Percentiles rank a stretch among this genome's conserved stretches.
Conservation (phyloP, 2,113 vertebrate species). For the Sphyrna mokarran region DNA sequence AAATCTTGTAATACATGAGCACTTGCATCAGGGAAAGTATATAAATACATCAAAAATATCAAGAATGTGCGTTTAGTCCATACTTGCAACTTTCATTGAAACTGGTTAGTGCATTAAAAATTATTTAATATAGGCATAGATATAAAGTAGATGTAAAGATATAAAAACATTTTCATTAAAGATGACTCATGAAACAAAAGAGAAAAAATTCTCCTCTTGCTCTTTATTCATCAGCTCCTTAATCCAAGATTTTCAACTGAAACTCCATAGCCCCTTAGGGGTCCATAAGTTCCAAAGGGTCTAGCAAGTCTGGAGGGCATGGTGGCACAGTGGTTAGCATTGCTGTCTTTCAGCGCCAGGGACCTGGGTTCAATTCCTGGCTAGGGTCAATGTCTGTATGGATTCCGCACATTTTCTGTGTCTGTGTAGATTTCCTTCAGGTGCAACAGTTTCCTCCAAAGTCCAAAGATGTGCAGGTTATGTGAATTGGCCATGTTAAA, state of each 20-base stretch:
- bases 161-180: slow-evolving; percentile 51
- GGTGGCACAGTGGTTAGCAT: too few species aligned
- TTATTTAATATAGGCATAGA: slow-evolving; percentile 59
- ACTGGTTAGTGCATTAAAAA: not conserved
- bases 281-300: not conserved
- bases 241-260: not conserved
- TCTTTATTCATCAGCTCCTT: slow-evolving; percentile 50
- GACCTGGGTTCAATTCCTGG: too few species aligned
- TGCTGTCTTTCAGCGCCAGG: too few species aligned
- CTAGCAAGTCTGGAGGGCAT: not conserved
- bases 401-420: too few species aligned
- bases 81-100: slow-evolving; percentile 44
- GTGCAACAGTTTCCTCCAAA: too few species aligned
- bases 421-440: too few species aligned
- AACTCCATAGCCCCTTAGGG: too few species aligned
- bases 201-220: slow-evolving; percentile 46
- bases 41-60: slow-evolving; percentile 47
- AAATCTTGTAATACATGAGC: slow-evolving; percentile 40
- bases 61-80: slow-evolving; percentile 44
- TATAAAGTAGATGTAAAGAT: slow-evolving; percentile 57
- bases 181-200: slow-evolving; percentile 49
- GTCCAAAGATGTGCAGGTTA: too few species aligned
- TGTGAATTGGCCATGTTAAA: too few species aligned
- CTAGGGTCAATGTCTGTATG: too few species aligned
- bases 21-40: slow-evolving; percentile 45